These are phyloP conservation scores for Rachycentron canadum DNA, from an alignment of 2,797 vertebrate genomes.

Conservation along the genomic window DNA sequence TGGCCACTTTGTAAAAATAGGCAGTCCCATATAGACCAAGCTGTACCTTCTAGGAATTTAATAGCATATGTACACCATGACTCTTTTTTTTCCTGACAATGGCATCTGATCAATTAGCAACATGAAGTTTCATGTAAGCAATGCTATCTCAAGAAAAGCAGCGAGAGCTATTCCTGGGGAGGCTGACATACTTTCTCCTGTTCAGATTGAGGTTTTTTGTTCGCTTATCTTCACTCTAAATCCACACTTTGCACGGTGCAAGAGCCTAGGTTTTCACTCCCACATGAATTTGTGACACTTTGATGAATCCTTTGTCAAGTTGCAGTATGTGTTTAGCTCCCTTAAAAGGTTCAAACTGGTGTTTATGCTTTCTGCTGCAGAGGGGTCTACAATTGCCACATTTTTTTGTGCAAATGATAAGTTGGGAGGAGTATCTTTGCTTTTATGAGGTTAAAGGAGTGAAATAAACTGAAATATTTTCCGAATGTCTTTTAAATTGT, in stretches of 20 bases:
- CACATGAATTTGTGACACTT: slow-evolving; percentile 64
- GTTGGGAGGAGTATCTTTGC: slow-evolving; percentile 33
- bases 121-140: slow-evolving; percentile 14
- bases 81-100: background rate
- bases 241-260: slow-evolving; percentile 44
- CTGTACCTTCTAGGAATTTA: background rate
- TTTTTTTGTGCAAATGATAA: slow-evolving; percentile 26
- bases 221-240: slow-evolving; percentile 56
- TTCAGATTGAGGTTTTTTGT: slow-evolving; percentile 48
- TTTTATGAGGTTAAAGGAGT: slow-evolving; percentile 36
- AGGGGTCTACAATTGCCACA: slow-evolving; percentile 12
- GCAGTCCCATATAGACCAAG: background rate
- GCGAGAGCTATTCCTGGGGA: slow-evolving; percentile 46
- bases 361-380: slow-evolving; percentile 49
- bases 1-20: background rate
- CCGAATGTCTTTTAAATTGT: slow-evolving; percentile 20
- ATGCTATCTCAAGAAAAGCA: slow-evolving; percentile 22
- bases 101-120: slow-evolving; percentile 25
- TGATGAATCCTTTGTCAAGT: slow-evolving; percentile 69
- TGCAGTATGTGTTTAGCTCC: slow-evolving; percentile 31
- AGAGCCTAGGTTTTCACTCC: slow-evolving; percentile 61
- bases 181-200: slow-evolving; percentile 52
- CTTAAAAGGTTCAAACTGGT: slow-evolving; percentile 53
- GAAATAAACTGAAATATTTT: slow-evolving; percentile 24
- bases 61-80: background rate